Base-by-base conservation (phyloP, 1,140 invertebrate species). In the Drosophila orosa region DNA sequence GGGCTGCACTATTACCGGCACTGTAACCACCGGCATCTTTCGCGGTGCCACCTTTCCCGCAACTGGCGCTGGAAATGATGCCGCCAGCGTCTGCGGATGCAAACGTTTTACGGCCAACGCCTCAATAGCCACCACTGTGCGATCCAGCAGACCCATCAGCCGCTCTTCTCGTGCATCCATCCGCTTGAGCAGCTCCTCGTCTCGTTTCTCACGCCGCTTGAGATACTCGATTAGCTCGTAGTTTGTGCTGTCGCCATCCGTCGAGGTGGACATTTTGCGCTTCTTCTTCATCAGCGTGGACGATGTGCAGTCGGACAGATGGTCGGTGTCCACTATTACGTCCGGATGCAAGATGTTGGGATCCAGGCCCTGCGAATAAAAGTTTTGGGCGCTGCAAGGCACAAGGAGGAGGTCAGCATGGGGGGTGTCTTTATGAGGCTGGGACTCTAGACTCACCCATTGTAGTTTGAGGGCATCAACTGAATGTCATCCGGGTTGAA, bases 401-500 rank as follows among this genome's bases (percentile, higher is more conserved):
- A 15, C 1, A 19, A 3, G 13, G 9, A 5, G 31, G 10, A 5
- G n/a, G n/a, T 39, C 8, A 29, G 6, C 15, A 5, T 12, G 10
- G 29, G 12, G 22, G 1, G 1, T 8, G 17, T 5, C 17, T 17
- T 13, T 12, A 40, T 12, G 19, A 27, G 9, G 6, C 12, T 8
- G 2, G 19, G 8, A 2, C 24, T 3, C 9, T 15, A 19, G 10
- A 78, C 90, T 74, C 50, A 91, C 90, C 90, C 90, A 81, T 91
- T 91, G 59, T 91, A 91, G 47, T 91, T 91, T 17, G 87, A 90
- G 45, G 89, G 90, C 84, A 91, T 91, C 9, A 91, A 48, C 29
- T 91, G 90, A 48, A 91, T 91, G 55, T 91, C 90, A 58, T 91
- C 90, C 22, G 90, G 90, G 62, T 91, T 91, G 48, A 91, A 91